Conservation (phyloP, 2,113 vertebrate genomes). For the Pelvicachromis taeniatus region DNA sequence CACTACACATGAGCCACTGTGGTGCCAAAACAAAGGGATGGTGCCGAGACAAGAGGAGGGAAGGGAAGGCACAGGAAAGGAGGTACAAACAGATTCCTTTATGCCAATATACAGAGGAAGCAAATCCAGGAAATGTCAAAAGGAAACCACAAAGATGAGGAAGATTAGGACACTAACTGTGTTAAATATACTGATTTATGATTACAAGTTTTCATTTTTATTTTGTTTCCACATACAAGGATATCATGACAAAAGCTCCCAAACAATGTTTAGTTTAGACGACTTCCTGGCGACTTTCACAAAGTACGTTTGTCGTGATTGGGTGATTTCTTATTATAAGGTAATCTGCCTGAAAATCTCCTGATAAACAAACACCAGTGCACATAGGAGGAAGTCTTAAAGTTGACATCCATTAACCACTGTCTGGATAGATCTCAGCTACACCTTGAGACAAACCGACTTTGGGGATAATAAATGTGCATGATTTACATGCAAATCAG, state of each 20-base stretch:
- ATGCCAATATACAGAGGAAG: not conserved
- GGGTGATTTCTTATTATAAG: fast-evolving
- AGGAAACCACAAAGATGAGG: not conserved
- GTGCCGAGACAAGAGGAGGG: not conserved
- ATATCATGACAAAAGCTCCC: fast-evolving
- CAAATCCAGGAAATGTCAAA: not conserved
- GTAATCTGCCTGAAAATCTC: not conserved
- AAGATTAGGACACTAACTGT: not conserved
- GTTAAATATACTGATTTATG: not conserved
- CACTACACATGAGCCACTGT: not conserved
- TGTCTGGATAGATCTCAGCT: not conserved
- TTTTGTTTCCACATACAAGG: not conserved
- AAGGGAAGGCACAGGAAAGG: not conserved
- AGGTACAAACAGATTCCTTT: not conserved
- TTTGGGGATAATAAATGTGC: not conserved
- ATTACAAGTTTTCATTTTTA: not conserved
- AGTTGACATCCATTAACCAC: not conserved
- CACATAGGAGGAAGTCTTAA: not conserved
- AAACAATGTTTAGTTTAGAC: not conserved
- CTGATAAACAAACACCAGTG: not conserved
- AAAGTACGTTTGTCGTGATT: not conserved
- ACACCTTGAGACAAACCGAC: not conserved
- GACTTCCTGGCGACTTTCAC: not conserved
- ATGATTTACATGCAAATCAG: not conserved
- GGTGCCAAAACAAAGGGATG: not conserved